phyloP scores from a whole-genome alignment of 2,888 invertebrate species.

The Cremastobaeus sp. region DNA sequence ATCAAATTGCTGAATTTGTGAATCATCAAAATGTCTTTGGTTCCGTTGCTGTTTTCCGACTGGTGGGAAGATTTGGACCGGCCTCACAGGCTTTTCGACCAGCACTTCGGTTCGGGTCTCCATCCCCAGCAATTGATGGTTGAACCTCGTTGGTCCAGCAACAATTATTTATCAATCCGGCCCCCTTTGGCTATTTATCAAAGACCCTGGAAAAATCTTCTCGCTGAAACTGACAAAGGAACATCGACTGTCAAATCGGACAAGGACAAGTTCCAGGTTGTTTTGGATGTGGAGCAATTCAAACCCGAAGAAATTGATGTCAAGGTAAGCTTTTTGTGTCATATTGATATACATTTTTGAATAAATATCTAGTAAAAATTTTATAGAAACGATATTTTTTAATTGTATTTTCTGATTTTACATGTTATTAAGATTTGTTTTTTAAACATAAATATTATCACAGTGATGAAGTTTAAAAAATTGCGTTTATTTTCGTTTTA shows the following conservation, averaged over 20 bases:
- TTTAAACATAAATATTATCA: too few species aligned
- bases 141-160: background rate
- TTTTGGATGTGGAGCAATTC: conserved; percentile 74
- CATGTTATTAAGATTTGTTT: too few species aligned
- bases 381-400: background rate
- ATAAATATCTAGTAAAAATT: background rate
- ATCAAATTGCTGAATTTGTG: too few species aligned
- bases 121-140: background rate
- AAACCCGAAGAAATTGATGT: conserved; percentile 3
- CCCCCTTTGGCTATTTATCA: conserved; percentile 31
- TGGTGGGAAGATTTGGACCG: conserved; percentile 89
- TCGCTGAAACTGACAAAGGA: conserved; percentile 79
- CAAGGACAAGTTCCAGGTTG: conserved; percentile 85
- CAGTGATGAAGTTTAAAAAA: too few species aligned
- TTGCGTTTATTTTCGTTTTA: too few species aligned
- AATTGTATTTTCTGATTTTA: background rate
- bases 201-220: conserved; percentile 63
- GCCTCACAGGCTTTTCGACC: conserved; percentile 85
- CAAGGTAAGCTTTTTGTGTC: conserved; percentile 1
- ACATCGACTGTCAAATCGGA: conserved; percentile 82
- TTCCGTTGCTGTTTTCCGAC: conserved; percentile 89
- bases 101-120: conserved; percentile 85
- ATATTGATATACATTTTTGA: too few species aligned
- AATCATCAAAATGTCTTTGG: conserved; percentile 85
- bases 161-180: too few species aligned